Evolutionary conservation across 2,888 invertebrate species (phyloP).

Genomic region (Anoncus sp.): DNA sequence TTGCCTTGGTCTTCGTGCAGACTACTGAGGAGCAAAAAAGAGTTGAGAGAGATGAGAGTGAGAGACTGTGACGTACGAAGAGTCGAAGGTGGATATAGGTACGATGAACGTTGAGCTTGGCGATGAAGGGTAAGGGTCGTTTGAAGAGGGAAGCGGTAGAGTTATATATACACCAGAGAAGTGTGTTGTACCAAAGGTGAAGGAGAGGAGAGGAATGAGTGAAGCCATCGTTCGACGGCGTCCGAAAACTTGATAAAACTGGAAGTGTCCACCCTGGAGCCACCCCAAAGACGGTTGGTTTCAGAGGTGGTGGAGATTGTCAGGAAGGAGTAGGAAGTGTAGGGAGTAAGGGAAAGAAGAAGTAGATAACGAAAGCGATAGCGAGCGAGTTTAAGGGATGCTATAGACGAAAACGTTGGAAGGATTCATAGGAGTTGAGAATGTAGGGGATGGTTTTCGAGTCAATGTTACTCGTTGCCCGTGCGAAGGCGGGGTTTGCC

Average conservation of each 20-base stretch:
- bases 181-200: conserved; percentile 3
- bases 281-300: conserved; percentile 43
- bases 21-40: conserved; percentile 6
- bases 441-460: conserved; percentile 36
- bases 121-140: conserved; percentile 25
- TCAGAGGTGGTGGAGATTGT: conserved; percentile 44
- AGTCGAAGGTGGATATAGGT: conserved; percentile 39
- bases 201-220: not conserved
- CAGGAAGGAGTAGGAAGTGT: conserved; percentile 5
- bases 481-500: not conserved
- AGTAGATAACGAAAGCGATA: conserved; percentile 35
- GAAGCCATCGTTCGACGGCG: conserved; percentile 63
- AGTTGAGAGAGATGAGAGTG: not conserved
- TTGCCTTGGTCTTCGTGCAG: conserved; percentile 32
- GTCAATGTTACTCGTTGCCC: conserved; percentile 57
- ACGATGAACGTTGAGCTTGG: conserved; percentile 9
- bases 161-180: not conserved
- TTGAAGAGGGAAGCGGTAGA: conserved; percentile 7
- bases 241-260: conserved; percentile 78
- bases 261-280: conserved; percentile 67
- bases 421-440: conserved; percentile 20
- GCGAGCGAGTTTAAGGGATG: conserved; percentile 45
- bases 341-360: conserved; percentile 12
- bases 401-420: conserved; percentile 36
- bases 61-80: too few species aligned